phyloP scores from a whole-genome alignment of 2,888 invertebrate genomes.

The Dryobota labecula region DNA sequence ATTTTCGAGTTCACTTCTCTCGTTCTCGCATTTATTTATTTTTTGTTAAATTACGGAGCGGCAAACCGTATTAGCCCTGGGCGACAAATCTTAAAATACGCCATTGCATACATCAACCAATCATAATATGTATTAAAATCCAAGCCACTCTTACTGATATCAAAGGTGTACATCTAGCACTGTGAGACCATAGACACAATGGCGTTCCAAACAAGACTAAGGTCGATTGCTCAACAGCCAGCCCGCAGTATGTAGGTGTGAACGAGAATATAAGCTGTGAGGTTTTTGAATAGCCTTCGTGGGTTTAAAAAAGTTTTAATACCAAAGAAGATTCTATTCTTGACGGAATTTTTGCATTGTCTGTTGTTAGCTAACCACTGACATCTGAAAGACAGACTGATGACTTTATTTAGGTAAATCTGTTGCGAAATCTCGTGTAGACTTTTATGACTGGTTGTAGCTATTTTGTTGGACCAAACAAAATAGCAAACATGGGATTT shows the following conservation, averaged over 20 bases:
- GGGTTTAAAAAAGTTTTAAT: neutral
- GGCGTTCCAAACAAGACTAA: constrained; percentile 78
- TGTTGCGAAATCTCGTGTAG: neutral
- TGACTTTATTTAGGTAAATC: no score
- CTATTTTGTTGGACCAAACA: neutral
- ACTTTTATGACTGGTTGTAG: neutral
- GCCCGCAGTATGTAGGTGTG: constrained; percentile 63
- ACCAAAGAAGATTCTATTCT: neutral
- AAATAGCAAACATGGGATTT: neutral
- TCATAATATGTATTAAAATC: neutral
- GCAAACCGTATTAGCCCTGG: no score
- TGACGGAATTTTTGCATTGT: neutral
- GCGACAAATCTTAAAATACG: no score
- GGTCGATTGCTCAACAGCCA: constrained; percentile 78
- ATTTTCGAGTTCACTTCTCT: no score
- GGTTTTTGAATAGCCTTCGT: constrained; percentile 31
- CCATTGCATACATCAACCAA: constrained; percentile 12
- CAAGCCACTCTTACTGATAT: constrained; percentile 39
- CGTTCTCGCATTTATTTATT: no score
- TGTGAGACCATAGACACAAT: constrained; percentile 74
- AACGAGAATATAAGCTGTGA: constrained; percentile 39
- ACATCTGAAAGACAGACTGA: neutral
- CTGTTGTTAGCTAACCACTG: neutral
- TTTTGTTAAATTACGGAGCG: no score
- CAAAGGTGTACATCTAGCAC: constrained; percentile 54